Percentiles rank a stretch among this genome's conserved stretches.
phyloP scores from a whole-genome alignment of 2,797 vertebrate genomes.

The Darevskia mixta region DNA sequence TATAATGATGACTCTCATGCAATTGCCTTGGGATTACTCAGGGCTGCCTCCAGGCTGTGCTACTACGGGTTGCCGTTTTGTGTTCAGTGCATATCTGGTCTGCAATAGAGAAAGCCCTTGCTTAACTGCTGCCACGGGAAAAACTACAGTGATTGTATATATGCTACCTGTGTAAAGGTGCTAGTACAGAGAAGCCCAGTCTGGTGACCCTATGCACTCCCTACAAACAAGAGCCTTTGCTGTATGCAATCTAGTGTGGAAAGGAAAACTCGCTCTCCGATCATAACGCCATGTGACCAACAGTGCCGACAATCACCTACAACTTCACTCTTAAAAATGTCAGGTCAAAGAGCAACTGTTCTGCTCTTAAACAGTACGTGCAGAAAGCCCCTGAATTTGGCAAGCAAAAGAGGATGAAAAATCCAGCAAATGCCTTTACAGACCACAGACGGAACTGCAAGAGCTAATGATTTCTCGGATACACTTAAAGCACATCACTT shows the following conservation, averaged over 20 bases:
- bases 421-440: neutral
- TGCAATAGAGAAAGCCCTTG: neutral
- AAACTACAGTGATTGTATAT: neutral
- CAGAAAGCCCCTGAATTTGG: neutral
- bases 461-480: neutral
- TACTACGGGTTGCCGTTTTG: too few species aligned
- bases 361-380: too few species aligned
- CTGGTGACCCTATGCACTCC: neutral
- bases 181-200: neutral
- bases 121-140: neutral
- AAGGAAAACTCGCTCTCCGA: too few species aligned
- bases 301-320: too few species aligned
- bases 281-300: too few species aligned
- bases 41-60: neutral
- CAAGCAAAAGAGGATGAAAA: neutral
- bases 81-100: neutral
- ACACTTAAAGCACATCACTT: too few species aligned
- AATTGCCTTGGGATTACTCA: neutral
- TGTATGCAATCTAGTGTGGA: neutral
- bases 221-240: neutral
- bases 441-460: neutral
- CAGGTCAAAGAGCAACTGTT: too few species aligned
- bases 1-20: neutral
- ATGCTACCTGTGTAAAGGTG: neutral
- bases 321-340: too few species aligned